These are phyloP conservation scores for Lophotriccus pileatus DNA, from an alignment of 2,797 vertebrate species.

Conservation along the genomic window DNA sequence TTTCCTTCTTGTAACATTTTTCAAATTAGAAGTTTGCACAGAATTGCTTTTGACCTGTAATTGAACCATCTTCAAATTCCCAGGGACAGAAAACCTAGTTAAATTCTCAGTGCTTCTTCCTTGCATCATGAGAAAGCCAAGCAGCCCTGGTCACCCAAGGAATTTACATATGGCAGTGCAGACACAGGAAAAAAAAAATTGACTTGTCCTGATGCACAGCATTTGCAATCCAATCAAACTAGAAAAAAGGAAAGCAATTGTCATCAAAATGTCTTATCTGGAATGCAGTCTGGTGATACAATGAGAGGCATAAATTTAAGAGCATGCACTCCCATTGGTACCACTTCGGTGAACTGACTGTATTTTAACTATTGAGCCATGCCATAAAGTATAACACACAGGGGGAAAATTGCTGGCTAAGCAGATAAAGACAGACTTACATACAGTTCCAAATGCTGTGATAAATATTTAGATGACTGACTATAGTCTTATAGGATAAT, in stretches of 20 bases:
- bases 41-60: constrained; percentile 32
- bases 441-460: neutral
- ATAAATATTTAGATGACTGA: constrained; percentile 2
- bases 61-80: constrained; percentile 20
- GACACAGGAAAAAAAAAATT: neutral
- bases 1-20: constrained; percentile 50
- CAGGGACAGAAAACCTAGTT: neutral
- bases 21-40: constrained; percentile 22
- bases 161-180: neutral
- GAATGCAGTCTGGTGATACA: neutral
- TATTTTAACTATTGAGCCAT: neutral
- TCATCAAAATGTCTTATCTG: neutral
- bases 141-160: neutral
- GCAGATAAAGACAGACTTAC: neutral
- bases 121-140: neutral
- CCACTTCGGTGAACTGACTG: neutral
- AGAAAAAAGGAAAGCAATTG: neutral
- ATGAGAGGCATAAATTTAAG: neutral
- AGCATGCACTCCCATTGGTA: neutral
- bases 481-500: neutral
- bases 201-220: neutral
- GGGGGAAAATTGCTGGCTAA: neutral
- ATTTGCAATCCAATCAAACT: neutral
- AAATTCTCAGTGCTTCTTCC: neutral
- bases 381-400: neutral